Base-by-base conservation (phyloP, 2,888 invertebrate genomes). In the Drosophila flavopinicola region DNA sequence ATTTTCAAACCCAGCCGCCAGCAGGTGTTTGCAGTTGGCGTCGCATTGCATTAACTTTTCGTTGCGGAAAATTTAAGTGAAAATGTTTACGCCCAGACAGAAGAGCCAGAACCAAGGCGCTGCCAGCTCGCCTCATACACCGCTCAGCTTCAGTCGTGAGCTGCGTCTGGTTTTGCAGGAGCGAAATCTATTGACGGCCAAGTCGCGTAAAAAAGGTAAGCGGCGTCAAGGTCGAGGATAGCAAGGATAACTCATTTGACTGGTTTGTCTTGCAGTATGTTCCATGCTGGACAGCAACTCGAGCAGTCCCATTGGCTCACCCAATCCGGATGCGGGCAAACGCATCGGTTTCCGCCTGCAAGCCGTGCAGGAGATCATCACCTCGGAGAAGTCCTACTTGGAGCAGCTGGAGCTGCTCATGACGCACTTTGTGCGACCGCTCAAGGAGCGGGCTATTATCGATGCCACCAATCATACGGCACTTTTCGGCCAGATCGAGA, bases 331-430 rank as follows among this genome's bases (percentile, higher is more conserved):
- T 57, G 61, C 88, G 3, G 89, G 90, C 27, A 91, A 90, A 42
- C 85, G 90, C 0, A 64, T 78, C 35, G 82, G 66, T 25, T 89
- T 92, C 39, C 91, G 92, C 17, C 75, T 87, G n/a, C 93, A 94
- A 90, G 93, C 94, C 0, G 91, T 95, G 17, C 91, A 93, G 82
- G 95, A 95, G 91, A 93, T 95, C 64, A 91, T 95, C 47, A 93
- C 93, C 10, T 94, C 95, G 6, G 95, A 96, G 91, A 93, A 93
- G 58, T 93, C 93, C 6, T 96, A 95, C 88, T 90, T 95, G 13
- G 91, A 92, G 15, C 95, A 95, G 75, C 89, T 95, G 32, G 94
- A 95, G 87, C 91, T 92, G 17, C 91, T 95, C 6, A 93, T 94
- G 90, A 92, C 93, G 82, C 94, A 90, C 87, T 94, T 94, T 83